Evolutionary conservation across 2,888 invertebrate species (phyloP).

Genomic region (Lithophane semibrunnea): DNA sequence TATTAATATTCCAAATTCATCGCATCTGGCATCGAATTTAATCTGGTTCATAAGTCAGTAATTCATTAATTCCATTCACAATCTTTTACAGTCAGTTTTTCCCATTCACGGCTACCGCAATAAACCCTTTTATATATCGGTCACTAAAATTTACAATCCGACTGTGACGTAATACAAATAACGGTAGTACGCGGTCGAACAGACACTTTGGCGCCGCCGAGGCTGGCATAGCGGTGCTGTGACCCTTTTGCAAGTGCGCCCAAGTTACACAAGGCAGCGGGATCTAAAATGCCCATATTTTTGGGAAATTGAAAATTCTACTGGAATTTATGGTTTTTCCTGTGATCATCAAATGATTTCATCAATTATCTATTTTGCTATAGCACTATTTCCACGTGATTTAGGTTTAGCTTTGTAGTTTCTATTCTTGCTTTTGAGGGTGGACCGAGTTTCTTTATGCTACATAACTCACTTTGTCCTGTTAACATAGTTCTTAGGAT

Average conservation of each 20-base stretch:
- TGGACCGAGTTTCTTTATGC: background rate
- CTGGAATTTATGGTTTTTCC: background rate
- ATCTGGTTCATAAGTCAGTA: background rate
- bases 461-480: background rate
- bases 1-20: background rate
- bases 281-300: background rate
- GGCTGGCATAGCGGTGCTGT: constrained; percentile 86
- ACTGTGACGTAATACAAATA: constrained; percentile 61
- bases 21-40: background rate
- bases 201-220: constrained; percentile 77
- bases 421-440: background rate
- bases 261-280: constrained; percentile 54
- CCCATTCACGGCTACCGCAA: background rate
- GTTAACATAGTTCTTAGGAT: background rate
- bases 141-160: constrained; percentile 44
- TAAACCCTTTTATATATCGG: constrained; percentile 46
- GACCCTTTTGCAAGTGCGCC: constrained; percentile 75
- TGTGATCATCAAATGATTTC: background rate
- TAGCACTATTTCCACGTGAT: background rate
- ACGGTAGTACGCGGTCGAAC: constrained; percentile 62
- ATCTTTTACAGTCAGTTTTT: background rate
- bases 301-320: background rate
- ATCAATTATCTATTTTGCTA: background rate
- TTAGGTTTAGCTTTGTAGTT: background rate
- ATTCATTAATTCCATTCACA: background rate